These are phyloP conservation scores for Dendrolimus kikuchii DNA, from an alignment of 1,140 invertebrate genomes.

Conservation along the genomic window DNA sequence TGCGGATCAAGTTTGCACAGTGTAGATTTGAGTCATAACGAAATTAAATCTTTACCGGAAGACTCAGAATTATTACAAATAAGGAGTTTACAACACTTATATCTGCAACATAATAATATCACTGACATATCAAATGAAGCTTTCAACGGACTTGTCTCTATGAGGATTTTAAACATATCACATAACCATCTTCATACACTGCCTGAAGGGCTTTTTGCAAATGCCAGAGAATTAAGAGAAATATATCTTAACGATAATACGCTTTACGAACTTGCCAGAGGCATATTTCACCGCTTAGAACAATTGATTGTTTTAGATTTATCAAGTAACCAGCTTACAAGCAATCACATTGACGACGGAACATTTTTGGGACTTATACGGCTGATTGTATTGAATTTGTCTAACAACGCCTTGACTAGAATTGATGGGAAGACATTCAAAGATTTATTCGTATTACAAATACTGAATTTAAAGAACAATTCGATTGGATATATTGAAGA, in stretches of 20 bases:
- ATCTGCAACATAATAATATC: constrained; percentile 88
- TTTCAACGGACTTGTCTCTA: constrained; percentile 80
- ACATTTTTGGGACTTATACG: constrained; percentile 89
- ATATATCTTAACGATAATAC: constrained; percentile 88
- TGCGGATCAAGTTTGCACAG: constrained; percentile 76
- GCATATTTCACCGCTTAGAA: constrained; percentile 87
- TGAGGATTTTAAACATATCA: constrained; percentile 88
- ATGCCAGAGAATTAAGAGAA: constrained; percentile 84
- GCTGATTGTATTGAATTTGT: constrained; percentile 88
- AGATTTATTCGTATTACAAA: constrained; percentile 90
- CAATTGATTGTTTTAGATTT: constrained; percentile 89
- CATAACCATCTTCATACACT: constrained; percentile 84
- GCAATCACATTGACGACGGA: constrained; percentile 85
- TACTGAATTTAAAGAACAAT: constrained; percentile 90
- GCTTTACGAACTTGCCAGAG: constrained; percentile 82
- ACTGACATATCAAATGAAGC: constrained; percentile 85
- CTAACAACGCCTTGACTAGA: constrained; percentile 85
- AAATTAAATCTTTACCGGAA: constrained; percentile 79
- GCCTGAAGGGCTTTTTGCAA: constrained; percentile 84
- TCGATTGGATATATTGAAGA: constrained; percentile 89
- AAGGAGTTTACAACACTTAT: constrained; percentile 82
- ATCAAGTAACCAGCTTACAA: constrained; percentile 88
- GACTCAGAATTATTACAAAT: constrained; percentile 82
- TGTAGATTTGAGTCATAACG: constrained; percentile 86
- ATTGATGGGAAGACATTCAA: constrained; percentile 90